These are phyloP conservation scores for Hormaphis cornu DNA, from an alignment of 1,140 invertebrate species.

Conservation along the genomic window DNA sequence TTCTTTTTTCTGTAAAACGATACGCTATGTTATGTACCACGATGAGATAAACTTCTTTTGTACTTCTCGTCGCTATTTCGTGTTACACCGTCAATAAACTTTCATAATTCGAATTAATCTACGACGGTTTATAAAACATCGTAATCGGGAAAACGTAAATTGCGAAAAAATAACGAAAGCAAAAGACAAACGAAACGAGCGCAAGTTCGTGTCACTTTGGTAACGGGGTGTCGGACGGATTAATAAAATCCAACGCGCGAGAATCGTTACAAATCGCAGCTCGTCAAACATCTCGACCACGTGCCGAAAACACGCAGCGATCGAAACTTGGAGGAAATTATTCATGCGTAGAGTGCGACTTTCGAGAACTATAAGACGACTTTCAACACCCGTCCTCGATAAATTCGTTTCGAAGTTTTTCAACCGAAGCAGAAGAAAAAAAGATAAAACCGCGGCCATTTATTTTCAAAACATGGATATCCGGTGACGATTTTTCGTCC, in stretches of 20 bases:
- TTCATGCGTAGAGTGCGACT: conserved; percentile 5
- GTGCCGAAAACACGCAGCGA: neutral
- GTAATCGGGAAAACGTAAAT: too few relatives aligned
- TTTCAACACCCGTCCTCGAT: neutral
- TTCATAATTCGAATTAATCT: too few relatives aligned
- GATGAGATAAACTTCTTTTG: too few relatives aligned
- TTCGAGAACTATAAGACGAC: too few relatives aligned
- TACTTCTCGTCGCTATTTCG: too few relatives aligned
- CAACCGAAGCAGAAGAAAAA: conserved; percentile 10
- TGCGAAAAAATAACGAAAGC: too few relatives aligned
- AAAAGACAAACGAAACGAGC: too few relatives aligned
- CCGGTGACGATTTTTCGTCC: conserved; percentile 13
- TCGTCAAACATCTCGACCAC: neutral
- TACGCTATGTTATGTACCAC: too few relatives aligned
- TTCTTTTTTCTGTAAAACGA: too few relatives aligned
- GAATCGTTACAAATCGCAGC: neutral
- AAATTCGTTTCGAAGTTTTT: conserved; percentile 16
- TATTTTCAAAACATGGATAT: neutral
- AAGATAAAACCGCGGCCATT: neutral
- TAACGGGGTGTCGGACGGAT: neutral
- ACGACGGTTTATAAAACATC: too few relatives aligned
- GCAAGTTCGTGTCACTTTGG: too few relatives aligned
- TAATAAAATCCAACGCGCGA: neutral
- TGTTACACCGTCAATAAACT: too few relatives aligned
- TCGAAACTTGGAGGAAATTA: neutral